Percentiles rank a stretch among this genome's conserved stretches.
phyloP scores from a whole-genome alignment of 2,888 invertebrate species.

The Actias luna region DNA sequence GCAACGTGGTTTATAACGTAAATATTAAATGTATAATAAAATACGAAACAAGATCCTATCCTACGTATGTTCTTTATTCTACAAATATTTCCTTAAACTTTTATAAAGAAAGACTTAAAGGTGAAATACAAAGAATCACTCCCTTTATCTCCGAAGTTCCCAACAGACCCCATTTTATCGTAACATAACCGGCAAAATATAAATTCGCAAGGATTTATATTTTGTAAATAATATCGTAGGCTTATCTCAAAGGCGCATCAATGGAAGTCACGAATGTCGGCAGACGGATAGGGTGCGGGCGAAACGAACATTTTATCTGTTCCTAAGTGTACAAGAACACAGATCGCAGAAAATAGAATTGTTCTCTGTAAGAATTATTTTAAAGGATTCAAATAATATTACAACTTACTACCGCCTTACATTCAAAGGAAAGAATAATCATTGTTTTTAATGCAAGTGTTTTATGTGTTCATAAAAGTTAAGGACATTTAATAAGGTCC shows the following conservation, averaged over 20 bases:
- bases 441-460: no score
- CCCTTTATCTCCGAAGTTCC: constrained; percentile 32
- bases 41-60: constrained; percentile 5
- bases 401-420: neutral
- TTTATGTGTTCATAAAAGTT: no score
- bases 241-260: constrained; percentile 67
- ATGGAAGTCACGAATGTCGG: constrained; percentile 68
- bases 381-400: neutral
- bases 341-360: neutral
- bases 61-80: constrained; percentile 19
- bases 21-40: neutral
- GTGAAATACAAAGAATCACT: constrained; percentile 18
- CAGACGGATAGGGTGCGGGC: constrained; percentile 54
- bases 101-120: constrained; percentile 5
- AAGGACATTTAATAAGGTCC: no score
- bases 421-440: neutral
- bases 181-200: constrained; percentile 31
- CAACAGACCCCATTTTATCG: constrained; percentile 36
- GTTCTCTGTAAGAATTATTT: neutral
- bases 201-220: constrained; percentile 36
- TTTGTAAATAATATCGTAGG: constrained; percentile 57
- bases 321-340: constrained; percentile 32
- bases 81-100: neutral
- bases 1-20: neutral
- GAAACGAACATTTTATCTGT: constrained; percentile 53